phyloP scores from a whole-genome alignment of 2,888 invertebrate species.

The Monochamus alternatus region DNA sequence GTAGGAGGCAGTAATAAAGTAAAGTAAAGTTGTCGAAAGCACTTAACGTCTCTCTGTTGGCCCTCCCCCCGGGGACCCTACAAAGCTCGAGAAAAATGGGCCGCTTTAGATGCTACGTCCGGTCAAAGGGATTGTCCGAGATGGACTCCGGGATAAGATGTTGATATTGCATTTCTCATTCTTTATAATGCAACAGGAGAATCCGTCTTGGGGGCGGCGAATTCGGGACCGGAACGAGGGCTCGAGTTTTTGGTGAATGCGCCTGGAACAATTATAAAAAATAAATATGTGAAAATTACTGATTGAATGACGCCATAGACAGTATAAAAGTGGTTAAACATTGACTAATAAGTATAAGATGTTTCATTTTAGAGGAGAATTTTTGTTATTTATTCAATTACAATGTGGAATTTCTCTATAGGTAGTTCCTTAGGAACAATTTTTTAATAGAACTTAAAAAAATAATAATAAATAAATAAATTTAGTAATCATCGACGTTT shows the following conservation, averaged over 20 bases:
- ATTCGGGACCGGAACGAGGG: not conserved
- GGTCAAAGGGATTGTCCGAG: constrained; percentile 67
- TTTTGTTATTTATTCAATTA: too few species aligned
- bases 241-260: not conserved
- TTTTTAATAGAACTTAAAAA: not conserved
- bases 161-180: constrained; percentile 72
- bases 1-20: constrained; percentile 61
- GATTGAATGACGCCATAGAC: too few species aligned
- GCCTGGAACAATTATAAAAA: not conserved
- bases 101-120: constrained; percentile 67
- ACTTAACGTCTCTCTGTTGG: constrained; percentile 62
- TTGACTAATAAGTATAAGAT: too few species aligned
- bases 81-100: constrained; percentile 66
- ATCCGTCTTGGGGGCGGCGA: constrained; percentile 51
- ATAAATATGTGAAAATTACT: too few species aligned
- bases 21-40: constrained; percentile 64
- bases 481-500: not conserved
- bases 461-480: not conserved
- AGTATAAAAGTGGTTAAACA: too few species aligned
- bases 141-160: constrained; percentile 66
- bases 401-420: too few species aligned
- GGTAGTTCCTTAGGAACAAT: too few species aligned
- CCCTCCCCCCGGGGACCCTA: constrained; percentile 59
- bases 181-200: constrained; percentile 72
- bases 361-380: too few species aligned